phyloP scores from a whole-genome alignment of 1,140 invertebrate species.

The Drosophila pseudoananassae region DNA sequence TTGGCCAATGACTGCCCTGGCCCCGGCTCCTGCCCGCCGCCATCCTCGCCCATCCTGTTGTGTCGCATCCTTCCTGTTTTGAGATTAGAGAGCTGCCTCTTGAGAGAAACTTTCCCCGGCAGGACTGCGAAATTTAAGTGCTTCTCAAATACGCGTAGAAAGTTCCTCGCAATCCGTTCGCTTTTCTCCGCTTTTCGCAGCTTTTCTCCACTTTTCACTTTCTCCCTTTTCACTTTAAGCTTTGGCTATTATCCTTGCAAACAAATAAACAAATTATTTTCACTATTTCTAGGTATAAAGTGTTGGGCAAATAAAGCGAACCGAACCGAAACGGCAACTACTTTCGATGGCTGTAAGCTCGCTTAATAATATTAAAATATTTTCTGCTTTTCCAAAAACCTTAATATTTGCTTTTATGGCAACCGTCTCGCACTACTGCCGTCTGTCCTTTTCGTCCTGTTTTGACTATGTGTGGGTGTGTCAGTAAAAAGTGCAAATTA shows the following conservation, averaged over 20 bases:
- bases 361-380: conserved; percentile 59
- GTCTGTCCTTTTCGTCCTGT: not conserved
- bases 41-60: not conserved
- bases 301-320: conserved; percentile 49
- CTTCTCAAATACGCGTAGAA: conserved; percentile 56
- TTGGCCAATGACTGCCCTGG: not conserved
- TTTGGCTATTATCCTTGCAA: conserved; percentile 35
- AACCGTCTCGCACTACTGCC: not conserved
- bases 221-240: conserved; percentile 20
- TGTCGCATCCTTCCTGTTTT: conserved; percentile 8
- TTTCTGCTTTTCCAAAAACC: conserved; percentile 16
- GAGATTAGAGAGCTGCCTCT: conserved; percentile 12
- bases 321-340: conserved; percentile 3
- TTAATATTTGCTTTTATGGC: conserved; percentile 16
- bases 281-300: conserved; percentile 33
- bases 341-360: conserved; percentile 19
- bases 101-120: conserved; percentile 20
- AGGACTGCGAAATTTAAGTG: conserved; percentile 42
- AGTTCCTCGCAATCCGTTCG: conserved; percentile 14
- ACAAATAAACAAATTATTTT: conserved; percentile 57
- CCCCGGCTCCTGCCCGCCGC: too few species aligned
- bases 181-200: not conserved
- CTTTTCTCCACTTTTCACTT: conserved; percentile 3
- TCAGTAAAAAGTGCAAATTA: conserved; percentile 36
- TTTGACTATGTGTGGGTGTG: conserved; percentile 9